Percentiles rank a stretch among this genome's conserved stretches.
These are phyloP conservation scores for Enoplosus armatus DNA, from an alignment of 2,797 vertebrate species.

Conservation along the genomic window DNA sequence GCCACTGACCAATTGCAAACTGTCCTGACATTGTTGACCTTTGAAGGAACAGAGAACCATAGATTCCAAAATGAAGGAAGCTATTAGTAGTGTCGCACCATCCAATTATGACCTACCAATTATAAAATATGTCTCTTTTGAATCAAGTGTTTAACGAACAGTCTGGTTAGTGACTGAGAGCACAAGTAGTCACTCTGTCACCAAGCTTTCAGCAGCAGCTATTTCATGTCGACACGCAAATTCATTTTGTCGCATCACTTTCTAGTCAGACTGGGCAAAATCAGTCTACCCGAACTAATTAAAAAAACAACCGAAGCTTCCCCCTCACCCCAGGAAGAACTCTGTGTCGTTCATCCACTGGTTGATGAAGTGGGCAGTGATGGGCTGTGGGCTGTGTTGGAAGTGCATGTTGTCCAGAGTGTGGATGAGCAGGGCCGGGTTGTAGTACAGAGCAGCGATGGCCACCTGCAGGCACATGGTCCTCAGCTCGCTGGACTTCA, in stretches of 20 bases:
- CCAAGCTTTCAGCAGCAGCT: too few relatives aligned
- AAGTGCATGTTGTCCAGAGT: conserved; percentile 95
- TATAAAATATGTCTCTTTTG: too few relatives aligned
- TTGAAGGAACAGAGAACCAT: not conserved
- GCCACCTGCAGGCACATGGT: conserved; percentile 98
- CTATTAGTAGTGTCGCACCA: not conserved
- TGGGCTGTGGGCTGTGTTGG: conserved; percentile 93
- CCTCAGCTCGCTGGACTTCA: conserved; percentile 95
- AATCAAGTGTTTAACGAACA: too few relatives aligned
- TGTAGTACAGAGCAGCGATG: conserved; percentile 96
- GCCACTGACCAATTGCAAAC: too few relatives aligned
- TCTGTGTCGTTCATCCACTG: conserved; percentile 99
- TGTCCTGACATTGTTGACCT: too few relatives aligned
- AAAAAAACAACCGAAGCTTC: not conserved
- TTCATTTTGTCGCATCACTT: too few relatives aligned
- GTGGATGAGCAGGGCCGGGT: conserved; percentile 91
- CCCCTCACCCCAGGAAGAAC: conserved; percentile 94
- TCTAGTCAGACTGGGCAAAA: not conserved
- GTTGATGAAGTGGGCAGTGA: conserved; percentile 97
- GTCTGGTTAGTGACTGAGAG: too few relatives aligned
- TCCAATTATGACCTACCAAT: too few relatives aligned
- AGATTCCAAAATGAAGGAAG: not conserved
- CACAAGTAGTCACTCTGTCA: too few relatives aligned
- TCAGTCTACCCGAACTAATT: not conserved
- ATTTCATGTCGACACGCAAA: too few relatives aligned